A percentile compares a stretch with the other conserved stretches of the same genome.
These are phyloP conservation scores for Ceratoteleas bidentatus DNA, from an alignment of 1,140 invertebrate species.

Conservation along the genomic window DNA sequence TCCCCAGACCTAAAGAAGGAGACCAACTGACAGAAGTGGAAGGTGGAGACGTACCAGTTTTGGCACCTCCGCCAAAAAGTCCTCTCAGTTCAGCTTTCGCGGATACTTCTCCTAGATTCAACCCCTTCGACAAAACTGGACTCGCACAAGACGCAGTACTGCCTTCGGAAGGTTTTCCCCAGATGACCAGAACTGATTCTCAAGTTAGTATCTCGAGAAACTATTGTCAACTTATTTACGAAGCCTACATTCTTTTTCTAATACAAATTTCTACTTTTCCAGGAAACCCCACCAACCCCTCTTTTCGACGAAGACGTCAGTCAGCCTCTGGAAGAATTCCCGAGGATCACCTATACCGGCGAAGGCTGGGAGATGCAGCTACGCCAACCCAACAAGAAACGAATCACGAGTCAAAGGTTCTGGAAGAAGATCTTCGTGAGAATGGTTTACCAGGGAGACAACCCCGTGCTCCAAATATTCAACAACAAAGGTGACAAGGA, in stretches of 20 bases:
- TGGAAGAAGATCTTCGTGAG: constrained; percentile 98
- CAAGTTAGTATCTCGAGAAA: constrained; percentile 69
- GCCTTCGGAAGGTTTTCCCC: constrained; percentile 61
- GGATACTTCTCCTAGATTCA: constrained; percentile 82
- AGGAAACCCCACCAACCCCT: constrained; percentile 90
- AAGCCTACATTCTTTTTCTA: neutral
- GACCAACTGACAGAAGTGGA: constrained; percentile 68
- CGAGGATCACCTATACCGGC: constrained; percentile 88
- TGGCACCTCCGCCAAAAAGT: constrained; percentile 88
- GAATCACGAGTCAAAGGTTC: constrained; percentile 97
- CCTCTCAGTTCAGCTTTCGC: constrained; percentile 81
- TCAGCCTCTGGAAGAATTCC: constrained; percentile 95
- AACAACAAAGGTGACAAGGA: constrained; percentile 93
- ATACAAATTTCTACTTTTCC: neutral
- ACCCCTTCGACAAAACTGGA: constrained; percentile 90
- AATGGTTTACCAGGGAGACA: constrained; percentile 89
- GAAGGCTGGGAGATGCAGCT: constrained; percentile 99
- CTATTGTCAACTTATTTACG: neutral
- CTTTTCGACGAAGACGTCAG: constrained; percentile 97
- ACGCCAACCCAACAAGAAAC: constrained; percentile 96
- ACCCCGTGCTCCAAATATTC: constrained; percentile 91
- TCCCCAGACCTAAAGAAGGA: constrained; percentile 84
- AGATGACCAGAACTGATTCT: constrained; percentile 76
- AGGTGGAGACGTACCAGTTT: constrained; percentile 84
- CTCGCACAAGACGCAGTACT: constrained; percentile 77